These are phyloP conservation scores for Cydia fagiglandana DNA, from an alignment of 1,140 invertebrate species.

Conservation along the genomic window DNA sequence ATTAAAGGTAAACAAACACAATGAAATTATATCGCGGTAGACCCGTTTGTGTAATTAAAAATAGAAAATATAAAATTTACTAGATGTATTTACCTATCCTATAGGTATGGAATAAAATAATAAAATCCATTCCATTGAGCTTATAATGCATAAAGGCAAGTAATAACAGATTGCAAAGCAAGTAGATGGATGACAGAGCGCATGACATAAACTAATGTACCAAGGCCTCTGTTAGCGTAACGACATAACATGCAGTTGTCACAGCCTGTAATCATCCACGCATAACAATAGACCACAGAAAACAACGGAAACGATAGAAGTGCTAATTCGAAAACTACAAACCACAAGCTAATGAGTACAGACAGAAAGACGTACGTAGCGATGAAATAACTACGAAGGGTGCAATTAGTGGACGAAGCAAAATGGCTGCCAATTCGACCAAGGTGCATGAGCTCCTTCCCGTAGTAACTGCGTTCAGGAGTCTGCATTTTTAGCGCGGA, in stretches of 20 bases:
- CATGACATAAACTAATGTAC: slow-evolving; percentile 11
- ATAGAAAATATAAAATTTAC: no score
- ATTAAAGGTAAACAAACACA: no score
- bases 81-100: no score
- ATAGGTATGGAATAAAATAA: no score
- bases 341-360: slow-evolving; percentile 69
- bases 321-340: slow-evolving; percentile 77
- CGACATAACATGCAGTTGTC: slow-evolving; percentile 17
- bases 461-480: not conserved
- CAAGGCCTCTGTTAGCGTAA: slow-evolving; percentile 20
- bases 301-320: slow-evolving; percentile 67
- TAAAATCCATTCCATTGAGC: not conserved
- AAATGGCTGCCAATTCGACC: slow-evolving; percentile 67
- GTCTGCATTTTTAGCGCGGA: slow-evolving; percentile 31
- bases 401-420: slow-evolving; percentile 70
- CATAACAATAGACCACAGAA: slow-evolving; percentile 60
- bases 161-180: not conserved
- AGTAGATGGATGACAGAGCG: slow-evolving; percentile 3
- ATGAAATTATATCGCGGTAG: no score
- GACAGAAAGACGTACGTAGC: slow-evolving; percentile 56
- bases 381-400: slow-evolving; percentile 67
- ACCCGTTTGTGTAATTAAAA: no score
- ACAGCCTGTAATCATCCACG: slow-evolving; percentile 52
- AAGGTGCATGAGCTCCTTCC: slow-evolving; percentile 33
- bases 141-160: not conserved